These are phyloP conservation scores for Theretra japonica DNA, from an alignment of 2,888 invertebrate genomes.

Conservation along the genomic window DNA sequence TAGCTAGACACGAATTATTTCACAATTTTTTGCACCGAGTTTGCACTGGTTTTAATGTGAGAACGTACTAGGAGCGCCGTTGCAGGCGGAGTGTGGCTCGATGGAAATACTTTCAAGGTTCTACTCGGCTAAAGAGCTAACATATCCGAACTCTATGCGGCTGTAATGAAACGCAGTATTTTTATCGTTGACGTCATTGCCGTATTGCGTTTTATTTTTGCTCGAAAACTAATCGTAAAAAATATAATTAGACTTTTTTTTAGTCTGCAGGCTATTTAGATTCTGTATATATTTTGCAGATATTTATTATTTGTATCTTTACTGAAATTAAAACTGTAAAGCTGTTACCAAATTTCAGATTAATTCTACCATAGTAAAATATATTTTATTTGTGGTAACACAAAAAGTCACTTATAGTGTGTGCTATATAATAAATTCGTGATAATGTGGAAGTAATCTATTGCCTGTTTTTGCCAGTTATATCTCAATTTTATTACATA, in stretches of 20 bases:
- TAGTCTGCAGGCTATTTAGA: not conserved
- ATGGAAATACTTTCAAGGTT: slow-evolving; percentile 65
- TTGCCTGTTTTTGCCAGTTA: not conserved
- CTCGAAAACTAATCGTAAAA: slow-evolving; percentile 27
- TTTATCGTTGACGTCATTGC: slow-evolving; percentile 73
- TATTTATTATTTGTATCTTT: not conserved
- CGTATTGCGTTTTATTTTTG: slow-evolving; percentile 62
- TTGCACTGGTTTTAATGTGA: slow-evolving; percentile 32
- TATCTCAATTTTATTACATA: not conserved
- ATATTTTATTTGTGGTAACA: not conserved
- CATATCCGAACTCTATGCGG: slow-evolving; percentile 49
- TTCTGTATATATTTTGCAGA: not conserved
- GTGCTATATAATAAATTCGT: too few relatives aligned
- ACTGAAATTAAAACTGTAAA: not conserved
- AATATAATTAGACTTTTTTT: slow-evolving; percentile 7
- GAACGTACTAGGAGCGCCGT: slow-evolving; percentile 48
- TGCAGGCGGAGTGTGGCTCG: slow-evolving; percentile 53
- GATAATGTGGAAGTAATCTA: not conserved
- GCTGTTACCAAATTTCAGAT: not conserved
- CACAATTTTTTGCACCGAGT: slow-evolving; percentile 46
- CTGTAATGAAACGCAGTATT: slow-evolving; percentile 63
- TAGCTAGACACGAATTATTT: slow-evolving; percentile 31
- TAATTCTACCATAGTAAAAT: not conserved
- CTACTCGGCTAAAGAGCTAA: slow-evolving; percentile 53
- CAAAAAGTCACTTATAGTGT: too few relatives aligned